Conservation (phyloP, 1,140 invertebrate genomes). For the Drosophila subpulchrella region DNA sequence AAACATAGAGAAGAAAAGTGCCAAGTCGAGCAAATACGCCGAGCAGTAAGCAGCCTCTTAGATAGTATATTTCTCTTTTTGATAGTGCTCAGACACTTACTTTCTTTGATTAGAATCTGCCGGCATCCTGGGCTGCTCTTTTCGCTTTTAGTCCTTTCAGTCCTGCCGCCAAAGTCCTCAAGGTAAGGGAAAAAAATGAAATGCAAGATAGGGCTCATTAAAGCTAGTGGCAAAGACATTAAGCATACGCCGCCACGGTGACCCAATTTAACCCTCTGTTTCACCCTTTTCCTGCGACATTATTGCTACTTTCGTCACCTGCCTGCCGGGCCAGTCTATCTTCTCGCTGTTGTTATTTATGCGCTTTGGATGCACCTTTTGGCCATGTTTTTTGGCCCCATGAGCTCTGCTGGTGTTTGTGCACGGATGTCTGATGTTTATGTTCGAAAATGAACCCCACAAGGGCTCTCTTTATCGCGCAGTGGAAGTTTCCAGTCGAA, state of each 20-base stretch:
- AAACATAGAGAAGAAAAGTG: slow-evolving; percentile 26
- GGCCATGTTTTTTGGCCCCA: slow-evolving; percentile 52
- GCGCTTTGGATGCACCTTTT: slow-evolving; percentile 52
- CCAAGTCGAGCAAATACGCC: slow-evolving; percentile 63
- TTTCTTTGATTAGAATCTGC: slow-evolving; percentile 67
- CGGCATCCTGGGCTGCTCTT: slow-evolving; percentile 44
- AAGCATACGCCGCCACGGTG: slow-evolving; percentile 56
- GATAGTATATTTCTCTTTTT: slow-evolving; percentile 42
- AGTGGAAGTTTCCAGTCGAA: slow-evolving; percentile 57
- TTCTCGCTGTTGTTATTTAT: slow-evolving; percentile 36
- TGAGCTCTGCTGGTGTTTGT: slow-evolving; percentile 9
- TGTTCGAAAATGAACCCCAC: slow-evolving; percentile 51
- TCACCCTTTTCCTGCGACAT: slow-evolving; percentile 16
- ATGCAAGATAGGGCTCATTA: slow-evolving; percentile 34
- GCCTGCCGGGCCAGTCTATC: slow-evolving; percentile 16
- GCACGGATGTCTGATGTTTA: slow-evolving; percentile 47
- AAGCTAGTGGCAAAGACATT: slow-evolving; percentile 46
- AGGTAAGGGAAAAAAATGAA: background rate
- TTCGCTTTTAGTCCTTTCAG: slow-evolving; percentile 25
- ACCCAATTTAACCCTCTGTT: slow-evolving; percentile 41
- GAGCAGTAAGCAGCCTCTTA: slow-evolving; percentile 55
- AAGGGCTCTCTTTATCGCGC: slow-evolving; percentile 24
- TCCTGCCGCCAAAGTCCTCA: background rate
- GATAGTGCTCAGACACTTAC: slow-evolving; percentile 55
- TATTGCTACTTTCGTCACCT: slow-evolving; percentile 46